Percentiles rank a stretch among this genome's conserved stretches.
Conservation (phyloP, 1,140 invertebrate genomes). For the Leptestheria dahalacensis region DNA sequence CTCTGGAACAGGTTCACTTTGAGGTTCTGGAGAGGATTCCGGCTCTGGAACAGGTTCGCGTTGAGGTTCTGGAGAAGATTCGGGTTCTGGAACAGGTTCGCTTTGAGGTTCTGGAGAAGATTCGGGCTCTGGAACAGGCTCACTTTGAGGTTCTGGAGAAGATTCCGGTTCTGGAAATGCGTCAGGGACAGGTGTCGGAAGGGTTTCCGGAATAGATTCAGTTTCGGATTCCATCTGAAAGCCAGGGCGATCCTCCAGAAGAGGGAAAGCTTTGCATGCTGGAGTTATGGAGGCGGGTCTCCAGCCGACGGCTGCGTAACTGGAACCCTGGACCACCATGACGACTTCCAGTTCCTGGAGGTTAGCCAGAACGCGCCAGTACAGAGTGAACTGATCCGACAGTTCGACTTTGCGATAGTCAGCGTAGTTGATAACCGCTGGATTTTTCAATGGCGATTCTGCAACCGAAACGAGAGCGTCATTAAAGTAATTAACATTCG, state of each 20-base stretch:
- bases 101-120: constrained; percentile 25
- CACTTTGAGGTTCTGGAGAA: constrained; percentile 19
- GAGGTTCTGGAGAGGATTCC: constrained; percentile 25
- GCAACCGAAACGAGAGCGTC: constrained; percentile 10
- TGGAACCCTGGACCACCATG: constrained; percentile 59
- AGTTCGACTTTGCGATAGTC: constrained; percentile 52
- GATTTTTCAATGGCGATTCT: constrained; percentile 46
- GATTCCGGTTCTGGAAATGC: constrained; percentile 17
- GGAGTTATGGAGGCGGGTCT: constrained; percentile 51
- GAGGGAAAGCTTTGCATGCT: constrained; percentile 57
- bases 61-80: constrained; percentile 29
- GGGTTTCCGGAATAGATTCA: constrained; percentile 17
- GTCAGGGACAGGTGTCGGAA: constrained; percentile 26
- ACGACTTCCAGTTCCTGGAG: constrained; percentile 72
- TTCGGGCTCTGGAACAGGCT: constrained; percentile 25
- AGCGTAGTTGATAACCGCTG: constrained; percentile 43
- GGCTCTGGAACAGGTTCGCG: constrained; percentile 23
- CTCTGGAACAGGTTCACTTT: constrained; percentile 17
- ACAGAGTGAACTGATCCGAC: constrained; percentile 52
- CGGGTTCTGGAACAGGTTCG: constrained; percentile 27
- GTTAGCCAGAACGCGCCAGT: constrained; percentile 66
- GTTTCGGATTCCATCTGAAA: constrained; percentile 30
- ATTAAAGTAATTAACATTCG: too few species aligned
- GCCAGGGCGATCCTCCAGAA: constrained; percentile 23
- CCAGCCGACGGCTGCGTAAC: constrained; percentile 72